A percentile compares a stretch with the other conserved stretches of the same genome.
phyloP scores from a whole-genome alignment of 2,888 invertebrate genomes.

The Melanchra persicariae region DNA sequence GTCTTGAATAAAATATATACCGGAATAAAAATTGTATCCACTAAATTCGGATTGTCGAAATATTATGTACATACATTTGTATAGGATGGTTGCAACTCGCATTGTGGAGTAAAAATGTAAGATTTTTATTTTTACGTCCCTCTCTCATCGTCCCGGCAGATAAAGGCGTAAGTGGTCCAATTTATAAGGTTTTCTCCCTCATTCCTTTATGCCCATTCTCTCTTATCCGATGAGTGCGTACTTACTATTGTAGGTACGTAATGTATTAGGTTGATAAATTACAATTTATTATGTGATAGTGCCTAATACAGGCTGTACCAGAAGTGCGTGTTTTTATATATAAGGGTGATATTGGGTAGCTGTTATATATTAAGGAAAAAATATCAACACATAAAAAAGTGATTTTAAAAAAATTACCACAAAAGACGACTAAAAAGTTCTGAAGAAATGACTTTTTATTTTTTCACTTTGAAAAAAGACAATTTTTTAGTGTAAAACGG shows the following conservation, averaged over 20 bases:
- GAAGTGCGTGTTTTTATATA: too few relatives aligned
- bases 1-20: slow-evolving; percentile 29
- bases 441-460: too few relatives aligned
- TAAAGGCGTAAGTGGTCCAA: slow-evolving; percentile 51
- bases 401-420: too few relatives aligned
- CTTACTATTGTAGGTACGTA: slow-evolving; percentile 10
- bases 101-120: slow-evolving; percentile 29
- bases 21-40: slow-evolving; percentile 17
- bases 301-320: too few relatives aligned
- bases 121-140: slow-evolving; percentile 37
- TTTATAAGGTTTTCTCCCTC: slow-evolving; percentile 41
- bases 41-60: slow-evolving; percentile 17
- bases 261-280: slow-evolving; percentile 19
- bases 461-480: too few relatives aligned
- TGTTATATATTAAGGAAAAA: too few relatives aligned
- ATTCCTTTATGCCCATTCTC: slow-evolving; percentile 19
- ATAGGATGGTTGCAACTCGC: slow-evolving; percentile 27
- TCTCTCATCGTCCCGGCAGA: slow-evolving; percentile 26
- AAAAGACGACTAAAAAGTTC: too few relatives aligned
- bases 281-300: background rate
- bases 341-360: too few relatives aligned
- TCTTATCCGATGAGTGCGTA: slow-evolving; percentile 27
- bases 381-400: too few relatives aligned
- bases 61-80: background rate
- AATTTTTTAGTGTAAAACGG: too few relatives aligned